phyloP scores from a whole-genome alignment of 1,140 invertebrate species.

The Spodoptera litura region DNA sequence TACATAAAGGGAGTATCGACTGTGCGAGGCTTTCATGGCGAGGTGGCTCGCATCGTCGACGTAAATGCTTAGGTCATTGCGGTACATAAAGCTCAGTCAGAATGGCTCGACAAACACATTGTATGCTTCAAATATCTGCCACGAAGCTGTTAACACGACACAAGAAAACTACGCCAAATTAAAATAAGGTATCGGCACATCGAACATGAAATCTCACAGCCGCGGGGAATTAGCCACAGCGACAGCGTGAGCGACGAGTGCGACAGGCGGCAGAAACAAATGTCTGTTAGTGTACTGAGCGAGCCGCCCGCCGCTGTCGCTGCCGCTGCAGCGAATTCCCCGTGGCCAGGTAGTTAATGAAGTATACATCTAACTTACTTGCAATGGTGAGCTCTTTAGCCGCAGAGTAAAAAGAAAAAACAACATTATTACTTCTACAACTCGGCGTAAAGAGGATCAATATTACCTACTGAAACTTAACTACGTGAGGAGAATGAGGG shows the following conservation, averaged over 20 bases:
- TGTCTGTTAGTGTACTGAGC: no score
- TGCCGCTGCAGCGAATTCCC: no score
- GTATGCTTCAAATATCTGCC: slow-evolving; percentile 3
- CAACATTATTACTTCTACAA: slow-evolving; percentile 27
- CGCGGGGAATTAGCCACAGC: no score
- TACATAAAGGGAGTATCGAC: slow-evolving; percentile 1
- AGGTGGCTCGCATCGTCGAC: slow-evolving; percentile 13
- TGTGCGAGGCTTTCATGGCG: neutral
- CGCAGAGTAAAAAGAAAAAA: slow-evolving; percentile 34
- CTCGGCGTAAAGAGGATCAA: slow-evolving; percentile 7
- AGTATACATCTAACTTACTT: slow-evolving; percentile 26
- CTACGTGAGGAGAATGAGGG: neutral
- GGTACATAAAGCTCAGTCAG: slow-evolving; percentile 6
- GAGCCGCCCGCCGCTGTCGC: no score
- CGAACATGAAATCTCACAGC: slow-evolving; percentile 6
- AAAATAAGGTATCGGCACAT: slow-evolving; percentile 17
- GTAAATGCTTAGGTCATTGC: slow-evolving; percentile 3
- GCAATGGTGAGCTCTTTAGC: slow-evolving; percentile 35
- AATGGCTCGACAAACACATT: neutral
- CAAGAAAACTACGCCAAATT: slow-evolving; percentile 31
- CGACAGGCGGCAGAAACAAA: no score
- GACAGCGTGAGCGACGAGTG: no score
- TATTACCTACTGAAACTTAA: slow-evolving; percentile 5
- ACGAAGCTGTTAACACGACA: slow-evolving; percentile 13
- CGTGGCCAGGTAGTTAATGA: neutral